A percentile compares a stretch with the other conserved stretches of the same genome.
phyloP scores from a whole-genome alignment of 1,140 invertebrate species.

The Laupala kohalensis region DNA sequence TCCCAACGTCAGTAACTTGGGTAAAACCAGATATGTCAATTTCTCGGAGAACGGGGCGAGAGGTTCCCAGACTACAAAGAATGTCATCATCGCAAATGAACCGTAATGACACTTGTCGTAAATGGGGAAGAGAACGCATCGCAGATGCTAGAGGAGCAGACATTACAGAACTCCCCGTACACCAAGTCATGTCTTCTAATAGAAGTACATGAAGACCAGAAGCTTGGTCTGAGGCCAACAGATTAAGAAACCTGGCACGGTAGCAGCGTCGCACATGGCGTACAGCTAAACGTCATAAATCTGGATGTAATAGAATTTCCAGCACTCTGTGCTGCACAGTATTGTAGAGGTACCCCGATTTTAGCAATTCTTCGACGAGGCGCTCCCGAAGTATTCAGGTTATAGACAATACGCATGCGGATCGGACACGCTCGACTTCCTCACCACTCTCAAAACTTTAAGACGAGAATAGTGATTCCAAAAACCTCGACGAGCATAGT shows the following conservation, averaged over 20 bases:
- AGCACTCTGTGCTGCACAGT: conserved; percentile 7
- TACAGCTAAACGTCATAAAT: conserved; percentile 9
- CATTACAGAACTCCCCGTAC: conserved; percentile 8
- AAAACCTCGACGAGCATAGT: too few relatives aligned
- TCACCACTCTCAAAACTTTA: not conserved
- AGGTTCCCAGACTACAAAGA: conserved; percentile 10
- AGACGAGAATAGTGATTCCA: conserved; percentile 3
- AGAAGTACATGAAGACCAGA: conserved; percentile 8
- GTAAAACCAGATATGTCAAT: conserved; percentile 12
- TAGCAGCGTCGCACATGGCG: conserved; percentile 14
- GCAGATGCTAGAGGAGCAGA: conserved; percentile 6
- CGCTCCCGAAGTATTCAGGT: conserved; percentile 11
- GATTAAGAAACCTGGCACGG: conserved; percentile 4
- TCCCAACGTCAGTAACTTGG: conserved; percentile 11
- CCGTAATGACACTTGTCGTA: conserved; percentile 11
- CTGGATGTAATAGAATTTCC: conserved; percentile 10
- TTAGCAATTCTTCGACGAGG: conserved; percentile 13
- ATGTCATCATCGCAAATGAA: conserved; percentile 15
- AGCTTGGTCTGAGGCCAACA: conserved; percentile 6
- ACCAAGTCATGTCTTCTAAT: conserved; percentile 14
- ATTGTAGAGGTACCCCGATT: conserved; percentile 9
- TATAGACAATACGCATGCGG: not conserved
- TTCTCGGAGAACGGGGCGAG: conserved; percentile 11
- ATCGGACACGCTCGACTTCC: not conserved
- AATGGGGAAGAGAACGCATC: conserved; percentile 3